phyloP scores from a whole-genome alignment of 2,888 invertebrate species.

The Lasioglossum marginatum region DNA sequence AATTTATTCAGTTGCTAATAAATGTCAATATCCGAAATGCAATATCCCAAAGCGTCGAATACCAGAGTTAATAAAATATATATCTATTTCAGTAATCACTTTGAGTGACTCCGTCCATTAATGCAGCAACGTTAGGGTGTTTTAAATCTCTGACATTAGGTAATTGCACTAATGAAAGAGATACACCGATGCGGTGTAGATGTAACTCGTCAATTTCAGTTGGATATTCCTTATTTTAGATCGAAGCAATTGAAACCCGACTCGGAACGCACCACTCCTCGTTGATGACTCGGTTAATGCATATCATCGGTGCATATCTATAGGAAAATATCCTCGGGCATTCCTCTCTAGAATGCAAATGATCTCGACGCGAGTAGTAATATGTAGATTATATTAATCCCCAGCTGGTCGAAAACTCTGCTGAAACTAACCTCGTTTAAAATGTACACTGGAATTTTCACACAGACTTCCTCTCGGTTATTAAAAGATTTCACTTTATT shows the following conservation, averaged over 20 bases:
- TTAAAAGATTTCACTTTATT: conserved; percentile 32
- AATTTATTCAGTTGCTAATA: not conserved
- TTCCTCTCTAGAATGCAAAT: conserved; percentile 66
- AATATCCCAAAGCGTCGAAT: not conserved
- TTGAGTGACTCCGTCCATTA: not conserved
- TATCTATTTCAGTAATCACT: not conserved
- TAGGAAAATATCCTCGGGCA: conserved; percentile 51
- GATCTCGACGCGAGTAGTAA: conserved; percentile 55
- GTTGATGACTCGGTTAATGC: conserved; percentile 3
- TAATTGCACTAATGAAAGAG: not conserved
- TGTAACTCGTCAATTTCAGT: not conserved
- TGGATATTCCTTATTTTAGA: not conserved
- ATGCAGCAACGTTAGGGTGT: not conserved
- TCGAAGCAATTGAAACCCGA: not conserved
- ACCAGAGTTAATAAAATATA: not conserved
- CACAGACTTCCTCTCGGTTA: conserved; percentile 16
- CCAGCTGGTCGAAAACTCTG: conserved; percentile 66
- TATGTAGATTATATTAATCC: conserved; percentile 73
- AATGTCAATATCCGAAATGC: not conserved
- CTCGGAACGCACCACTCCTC: not conserved
- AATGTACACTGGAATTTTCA: conserved; percentile 31
- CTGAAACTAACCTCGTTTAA: conserved; percentile 56
- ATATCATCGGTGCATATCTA: conserved; percentile 32
- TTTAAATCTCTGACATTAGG: not conserved
- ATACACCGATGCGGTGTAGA: not conserved